phyloP scores from a whole-genome alignment of 2,888 invertebrate genomes.

The Leptura quadrifasciata region DNA sequence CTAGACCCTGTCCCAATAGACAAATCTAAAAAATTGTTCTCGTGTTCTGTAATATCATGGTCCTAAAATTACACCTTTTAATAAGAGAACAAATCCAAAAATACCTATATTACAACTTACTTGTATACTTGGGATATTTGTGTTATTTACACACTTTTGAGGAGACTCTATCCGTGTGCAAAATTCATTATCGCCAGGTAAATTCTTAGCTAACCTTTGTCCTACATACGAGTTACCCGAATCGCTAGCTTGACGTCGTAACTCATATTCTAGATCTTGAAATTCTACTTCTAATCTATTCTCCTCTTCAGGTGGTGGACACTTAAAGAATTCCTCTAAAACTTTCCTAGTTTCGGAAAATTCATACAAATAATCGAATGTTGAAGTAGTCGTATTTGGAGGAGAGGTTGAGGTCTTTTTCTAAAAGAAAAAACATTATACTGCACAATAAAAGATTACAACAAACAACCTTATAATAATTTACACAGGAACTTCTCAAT shows the following conservation, averaged over 20 bases:
- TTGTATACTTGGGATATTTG: slow-evolving; percentile 77
- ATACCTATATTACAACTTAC: slow-evolving; percentile 67
- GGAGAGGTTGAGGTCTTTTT: slow-evolving; percentile 56
- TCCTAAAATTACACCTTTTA: slow-evolving; percentile 67
- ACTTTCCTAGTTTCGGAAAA: slow-evolving; percentile 95
- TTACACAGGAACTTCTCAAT: slow-evolving; percentile 27
- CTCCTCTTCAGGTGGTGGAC: slow-evolving; percentile 81
- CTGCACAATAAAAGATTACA: neutral
- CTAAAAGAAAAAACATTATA: slow-evolving; percentile 41
- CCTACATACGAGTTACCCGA: slow-evolving; percentile 87
- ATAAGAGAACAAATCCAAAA: slow-evolving; percentile 2
- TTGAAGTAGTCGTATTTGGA: slow-evolving; percentile 74
- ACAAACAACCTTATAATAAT: neutral
- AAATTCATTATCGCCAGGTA: slow-evolving; percentile 72
- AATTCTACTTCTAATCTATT: slow-evolving; percentile 76
- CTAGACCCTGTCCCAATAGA: slow-evolving; percentile 80
- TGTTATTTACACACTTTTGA: slow-evolving; percentile 77
- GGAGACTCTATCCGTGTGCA: slow-evolving; percentile 76
- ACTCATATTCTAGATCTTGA: slow-evolving; percentile 86
- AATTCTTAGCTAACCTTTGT: slow-evolving; percentile 81
- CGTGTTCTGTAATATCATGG: slow-evolving; percentile 75
- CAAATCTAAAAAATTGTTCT: slow-evolving; percentile 78
- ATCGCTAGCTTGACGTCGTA: slow-evolving; percentile 80
- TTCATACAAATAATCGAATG: slow-evolving; percentile 93
- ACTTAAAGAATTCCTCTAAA: slow-evolving; percentile 93